Percentiles rank a stretch among this genome's conserved stretches.
phyloP scores from a whole-genome alignment of 1,140 invertebrate species.

The Danaus plexippus region DNA sequence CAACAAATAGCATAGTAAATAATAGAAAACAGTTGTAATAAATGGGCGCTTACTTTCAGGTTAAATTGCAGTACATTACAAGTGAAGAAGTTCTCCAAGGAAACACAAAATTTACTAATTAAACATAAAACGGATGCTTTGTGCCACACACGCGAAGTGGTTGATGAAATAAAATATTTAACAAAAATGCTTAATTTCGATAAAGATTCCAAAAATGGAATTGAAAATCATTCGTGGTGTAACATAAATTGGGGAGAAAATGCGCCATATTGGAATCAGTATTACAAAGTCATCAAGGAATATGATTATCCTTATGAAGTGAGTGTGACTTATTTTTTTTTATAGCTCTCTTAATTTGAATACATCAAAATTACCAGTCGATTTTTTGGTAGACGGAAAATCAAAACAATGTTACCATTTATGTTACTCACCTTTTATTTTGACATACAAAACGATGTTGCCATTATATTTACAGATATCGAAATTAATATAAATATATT shows the following conservation, averaged over 20 bases:
- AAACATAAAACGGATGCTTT: constrained; percentile 46
- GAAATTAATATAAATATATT: constrained; percentile 4
- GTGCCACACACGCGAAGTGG: constrained; percentile 40
- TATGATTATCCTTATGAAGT: constrained; percentile 64
- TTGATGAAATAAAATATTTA: constrained; percentile 48
- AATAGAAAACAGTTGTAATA: background rate
- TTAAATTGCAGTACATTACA: constrained; percentile 53
- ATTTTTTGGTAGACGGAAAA: too few species aligned
- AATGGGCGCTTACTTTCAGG: constrained; percentile 29
- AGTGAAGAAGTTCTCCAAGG: constrained; percentile 57
- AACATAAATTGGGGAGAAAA: constrained; percentile 64
- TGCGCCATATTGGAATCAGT: constrained; percentile 63
- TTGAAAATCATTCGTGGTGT: constrained; percentile 30
- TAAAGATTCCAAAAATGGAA: constrained; percentile 19
- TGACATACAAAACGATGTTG: too few species aligned
- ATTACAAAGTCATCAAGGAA: constrained; percentile 55
- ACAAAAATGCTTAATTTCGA: constrained; percentile 50
- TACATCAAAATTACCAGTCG: background rate
- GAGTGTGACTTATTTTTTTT: constrained; percentile 13
- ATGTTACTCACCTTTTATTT: constrained; percentile 1
- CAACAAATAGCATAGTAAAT: too few species aligned
- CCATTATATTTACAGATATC: background rate
- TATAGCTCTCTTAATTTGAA: background rate
- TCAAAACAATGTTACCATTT: background rate
- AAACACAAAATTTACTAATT: constrained; percentile 48